Percentiles rank a stretch among this genome's conserved stretches.
These are phyloP conservation scores for Acestrorhynchus altus DNA, from an alignment of 2,797 vertebrate species.

Conservation along the genomic window DNA sequence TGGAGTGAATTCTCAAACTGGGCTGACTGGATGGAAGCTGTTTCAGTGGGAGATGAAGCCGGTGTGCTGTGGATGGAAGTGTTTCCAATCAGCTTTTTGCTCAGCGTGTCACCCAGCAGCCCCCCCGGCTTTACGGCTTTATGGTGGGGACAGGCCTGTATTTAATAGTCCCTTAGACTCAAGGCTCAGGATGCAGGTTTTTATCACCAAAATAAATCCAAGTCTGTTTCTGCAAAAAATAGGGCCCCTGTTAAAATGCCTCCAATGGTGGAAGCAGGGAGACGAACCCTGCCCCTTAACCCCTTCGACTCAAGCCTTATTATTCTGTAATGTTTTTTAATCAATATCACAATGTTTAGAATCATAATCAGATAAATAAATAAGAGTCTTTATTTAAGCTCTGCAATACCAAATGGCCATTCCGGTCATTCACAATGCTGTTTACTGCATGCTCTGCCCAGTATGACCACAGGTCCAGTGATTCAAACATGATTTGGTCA, in stretches of 20 bases:
- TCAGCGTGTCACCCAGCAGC: conserved; percentile 34
- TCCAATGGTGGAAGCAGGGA: conserved; percentile 70
- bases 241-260: conserved; percentile 66
- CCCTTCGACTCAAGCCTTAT: neutral
- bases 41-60: conserved; percentile 30
- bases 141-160: conserved; percentile 41
- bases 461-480: no score
- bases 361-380: no score
- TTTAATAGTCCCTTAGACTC: conserved; percentile 50
- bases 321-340: neutral
- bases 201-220: conserved; percentile 74
- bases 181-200: conserved; percentile 64
- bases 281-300: conserved; percentile 65
- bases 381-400: no score
- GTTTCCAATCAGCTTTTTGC: conserved; percentile 35
- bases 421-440: no score
- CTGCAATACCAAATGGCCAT: no score
- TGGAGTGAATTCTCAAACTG: conserved; percentile 18
- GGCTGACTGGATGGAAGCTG: conserved; percentile 26
- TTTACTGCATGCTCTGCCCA: no score
- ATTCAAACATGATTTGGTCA: no score
- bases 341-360: neutral
- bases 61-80: conserved; percentile 36
- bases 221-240: conserved; percentile 63
- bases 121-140: conserved; percentile 57